These are phyloP conservation scores for Dicaeum eximium DNA, from an alignment of 2,113 vertebrate genomes.

Conservation along the genomic window DNA sequence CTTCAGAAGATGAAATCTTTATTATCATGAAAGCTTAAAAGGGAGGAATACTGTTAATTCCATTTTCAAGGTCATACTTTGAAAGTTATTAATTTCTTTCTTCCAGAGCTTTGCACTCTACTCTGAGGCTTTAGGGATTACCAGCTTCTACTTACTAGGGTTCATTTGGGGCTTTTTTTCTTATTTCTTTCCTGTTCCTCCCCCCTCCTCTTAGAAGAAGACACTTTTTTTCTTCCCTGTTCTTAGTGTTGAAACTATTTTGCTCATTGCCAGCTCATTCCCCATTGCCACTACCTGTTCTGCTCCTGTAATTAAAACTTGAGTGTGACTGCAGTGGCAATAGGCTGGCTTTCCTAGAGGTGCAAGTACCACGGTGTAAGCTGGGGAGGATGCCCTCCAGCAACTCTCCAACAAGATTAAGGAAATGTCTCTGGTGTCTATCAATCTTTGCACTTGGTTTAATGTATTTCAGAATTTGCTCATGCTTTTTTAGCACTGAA, in stretches of 20 bases:
- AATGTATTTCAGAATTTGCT: constrained; percentile 52
- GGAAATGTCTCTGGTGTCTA: constrained; percentile 48
- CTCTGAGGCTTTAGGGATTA: constrained; percentile 69
- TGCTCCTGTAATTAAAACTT: constrained; percentile 27
- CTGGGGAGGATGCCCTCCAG: constrained; percentile 33
- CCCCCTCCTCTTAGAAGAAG: not conserved
- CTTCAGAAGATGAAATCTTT: constrained; percentile 73
- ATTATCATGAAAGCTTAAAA: constrained; percentile 72
- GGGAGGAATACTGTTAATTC: constrained; percentile 69
- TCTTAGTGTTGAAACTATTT: constrained; percentile 12
- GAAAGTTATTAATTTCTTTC: constrained; percentile 74
- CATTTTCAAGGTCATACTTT: constrained; percentile 73
- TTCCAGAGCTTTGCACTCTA: constrained; percentile 57
- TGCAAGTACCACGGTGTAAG: not conserved
- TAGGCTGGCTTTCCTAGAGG: not conserved
- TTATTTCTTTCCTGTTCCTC: not conserved
- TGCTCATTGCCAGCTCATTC: not conserved
- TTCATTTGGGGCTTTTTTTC: constrained; percentile 21
- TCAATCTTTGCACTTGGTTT: constrained; percentile 27
- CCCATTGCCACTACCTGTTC: not conserved
- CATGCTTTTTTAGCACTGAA: constrained; percentile 9
- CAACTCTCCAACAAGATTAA: constrained; percentile 52
- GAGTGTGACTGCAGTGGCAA: not conserved
- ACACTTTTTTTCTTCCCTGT: constrained; percentile 5
- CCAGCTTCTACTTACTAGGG: constrained; percentile 42